phyloP scores from a whole-genome alignment of 2,113 vertebrate species.

The Barnardius zonarius region DNA sequence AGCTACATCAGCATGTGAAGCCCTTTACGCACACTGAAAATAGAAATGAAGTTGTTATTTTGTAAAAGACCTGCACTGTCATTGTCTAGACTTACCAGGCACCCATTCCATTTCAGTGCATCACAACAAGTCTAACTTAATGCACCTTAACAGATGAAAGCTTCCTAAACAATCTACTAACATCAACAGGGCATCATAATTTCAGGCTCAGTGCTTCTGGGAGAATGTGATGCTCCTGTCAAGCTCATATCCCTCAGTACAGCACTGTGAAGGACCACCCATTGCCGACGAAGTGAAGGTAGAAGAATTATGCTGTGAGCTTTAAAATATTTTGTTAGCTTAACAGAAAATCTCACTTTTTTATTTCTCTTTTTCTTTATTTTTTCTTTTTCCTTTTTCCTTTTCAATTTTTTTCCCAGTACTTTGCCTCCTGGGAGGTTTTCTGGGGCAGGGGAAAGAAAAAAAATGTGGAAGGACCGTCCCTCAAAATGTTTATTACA shows the following conservation, averaged over 20 bases:
- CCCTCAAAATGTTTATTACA: slow-evolving; percentile 9
- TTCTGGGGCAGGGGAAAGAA: neutral
- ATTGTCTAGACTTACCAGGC: slow-evolving; percentile 32
- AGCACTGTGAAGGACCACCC: neutral
- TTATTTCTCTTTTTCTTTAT: too few relatives aligned
- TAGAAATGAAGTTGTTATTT: neutral
- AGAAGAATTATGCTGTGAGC: neutral
- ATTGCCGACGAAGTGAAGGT: neutral
- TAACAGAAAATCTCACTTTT: neutral
- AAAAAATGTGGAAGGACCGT: neutral
- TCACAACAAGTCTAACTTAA: slow-evolving; percentile 39
- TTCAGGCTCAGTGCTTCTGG: neutral
- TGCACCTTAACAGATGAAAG: slow-evolving; percentile 17
- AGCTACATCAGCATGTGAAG: neutral
- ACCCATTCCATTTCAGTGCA: slow-evolving; percentile 24
- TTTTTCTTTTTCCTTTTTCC: rapidly evolving
- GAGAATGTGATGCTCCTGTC: neutral
- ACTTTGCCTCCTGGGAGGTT: neutral
- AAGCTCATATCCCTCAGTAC: neutral
- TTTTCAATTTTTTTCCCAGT: neutral
- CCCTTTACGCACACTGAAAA: neutral
- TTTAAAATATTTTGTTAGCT: neutral
- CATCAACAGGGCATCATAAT: neutral
- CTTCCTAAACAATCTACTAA: slow-evolving; percentile 15
- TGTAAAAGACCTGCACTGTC: neutral